Evolutionary conservation across 2,797 vertebrate genomes (phyloP).

Genomic region (Sebastes ruberrimus): DNA sequence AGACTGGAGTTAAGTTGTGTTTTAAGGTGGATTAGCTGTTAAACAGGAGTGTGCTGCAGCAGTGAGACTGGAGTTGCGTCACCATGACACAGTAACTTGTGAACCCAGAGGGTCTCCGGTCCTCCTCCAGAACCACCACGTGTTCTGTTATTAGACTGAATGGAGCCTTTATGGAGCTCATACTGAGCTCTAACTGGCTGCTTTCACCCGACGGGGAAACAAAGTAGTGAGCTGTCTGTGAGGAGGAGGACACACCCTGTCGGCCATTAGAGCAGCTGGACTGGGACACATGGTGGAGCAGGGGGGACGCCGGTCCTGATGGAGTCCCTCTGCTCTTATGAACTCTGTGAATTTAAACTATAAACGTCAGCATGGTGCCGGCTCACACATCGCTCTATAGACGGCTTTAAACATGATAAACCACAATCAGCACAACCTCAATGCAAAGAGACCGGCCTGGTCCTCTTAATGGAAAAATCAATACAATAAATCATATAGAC

Average conservation of each 20-base stretch:
- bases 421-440: not conserved
- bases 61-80: constrained; percentile 17
- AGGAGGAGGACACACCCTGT: constrained; percentile 27
- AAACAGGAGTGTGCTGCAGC: not conserved
- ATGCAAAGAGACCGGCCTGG: not conserved
- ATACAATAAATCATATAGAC: constrained; percentile 14
- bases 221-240: constrained; percentile 32
- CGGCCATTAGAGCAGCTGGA: constrained; percentile 23
- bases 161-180: constrained; percentile 66
- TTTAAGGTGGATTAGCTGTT: not conserved
- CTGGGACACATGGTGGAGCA: constrained; percentile 7
- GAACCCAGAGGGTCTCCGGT: constrained; percentile 4
- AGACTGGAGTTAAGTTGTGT: not conserved
- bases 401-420: constrained; percentile 20
- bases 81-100: constrained; percentile 10
- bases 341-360: constrained; percentile 27
- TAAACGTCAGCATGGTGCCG: not conserved
- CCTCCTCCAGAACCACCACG: constrained; percentile 14
- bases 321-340: too few species aligned
- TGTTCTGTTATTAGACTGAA: constrained; percentile 47
- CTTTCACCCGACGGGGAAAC: constrained; percentile 52
- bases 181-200: constrained; percentile 53
- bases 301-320: not conserved
- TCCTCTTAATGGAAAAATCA: constrained; percentile 17
- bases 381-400: not conserved